Evolutionary conservation across 2,797 vertebrate genomes (phyloP), one percentile per base, ranked within the genome.

Genomic region (Sebastes taczanowskii): DNA sequence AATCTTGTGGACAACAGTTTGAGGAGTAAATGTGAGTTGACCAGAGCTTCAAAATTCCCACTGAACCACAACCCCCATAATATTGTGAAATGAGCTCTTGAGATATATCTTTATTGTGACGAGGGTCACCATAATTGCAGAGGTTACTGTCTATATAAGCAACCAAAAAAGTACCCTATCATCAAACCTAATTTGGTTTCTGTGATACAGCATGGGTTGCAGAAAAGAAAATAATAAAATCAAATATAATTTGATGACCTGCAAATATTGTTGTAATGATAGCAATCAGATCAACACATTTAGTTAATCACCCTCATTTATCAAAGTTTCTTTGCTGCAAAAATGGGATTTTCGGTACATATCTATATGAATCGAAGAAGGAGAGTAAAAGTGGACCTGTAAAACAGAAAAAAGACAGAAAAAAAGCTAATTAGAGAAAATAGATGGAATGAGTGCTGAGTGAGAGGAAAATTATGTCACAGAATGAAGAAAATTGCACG

Each of bases 121-220:
- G 80, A 66, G 71, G 84, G 67, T 73, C 77, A 60, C 38, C 65
- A 73, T 90, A 88, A 93, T 93, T 89, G 85, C 75, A 61, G 79
- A 80, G 87, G 82, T 86, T 78, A 76, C 71, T 80, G 64, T 89
- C 77, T 75, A 77, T 71, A 62, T 78, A 89, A 89, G 89, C 81
- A 90, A 5, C 55, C 16, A 16, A 60, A 70, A 77, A 80, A 80
- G 66, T 49, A 23, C 75, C 58, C 77, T 42, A 62, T 85, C 81
- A 78, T 90, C 72, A 72, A 60, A 70, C 62, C 69, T 71, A 53
- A 80, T 79, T 74, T 56, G 53, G 22, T 65, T 72, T 55, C 78
- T 81, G 67, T n/a, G 55, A 81, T 73, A 72, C 46, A 71, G 11
- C 46, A 64, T 52, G 63, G 59, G 53, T 58, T 73, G 62, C 46